A percentile compares a stretch with the other conserved stretches of the same genome.
Evolutionary conservation across 2,888 invertebrate species (phyloP).

Genomic region (Lamellibrachia satsuma): DNA sequence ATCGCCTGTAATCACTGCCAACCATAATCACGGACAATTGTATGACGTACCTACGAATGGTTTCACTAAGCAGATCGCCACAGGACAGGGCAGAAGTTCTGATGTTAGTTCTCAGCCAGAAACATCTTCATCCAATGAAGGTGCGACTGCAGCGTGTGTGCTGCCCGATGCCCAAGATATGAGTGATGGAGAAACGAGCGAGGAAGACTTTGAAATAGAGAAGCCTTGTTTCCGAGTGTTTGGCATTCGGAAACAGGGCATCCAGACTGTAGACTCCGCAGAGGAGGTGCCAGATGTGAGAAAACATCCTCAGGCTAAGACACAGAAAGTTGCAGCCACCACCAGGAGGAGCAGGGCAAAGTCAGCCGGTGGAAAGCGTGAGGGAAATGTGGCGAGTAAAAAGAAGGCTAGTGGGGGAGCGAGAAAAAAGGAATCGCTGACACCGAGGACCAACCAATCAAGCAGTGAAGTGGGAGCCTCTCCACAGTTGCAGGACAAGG

Average conservation of each 20-base stretch:
- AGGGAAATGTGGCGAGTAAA: background rate
- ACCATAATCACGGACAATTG: background rate
- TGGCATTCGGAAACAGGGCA: background rate
- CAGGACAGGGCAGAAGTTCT: background rate
- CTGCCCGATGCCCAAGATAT: background rate
- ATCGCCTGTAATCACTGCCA: background rate
- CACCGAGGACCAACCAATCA: background rate
- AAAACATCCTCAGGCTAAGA: background rate
- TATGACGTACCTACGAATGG: background rate
- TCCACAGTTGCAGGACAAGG: background rate
- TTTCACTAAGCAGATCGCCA: background rate
- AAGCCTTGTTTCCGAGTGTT: background rate
- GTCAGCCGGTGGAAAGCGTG: background rate
- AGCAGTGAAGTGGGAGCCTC: background rate
- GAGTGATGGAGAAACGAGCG: background rate
- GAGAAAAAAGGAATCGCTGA: background rate
- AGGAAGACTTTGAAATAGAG: constrained; percentile 10
- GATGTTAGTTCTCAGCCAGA: background rate
- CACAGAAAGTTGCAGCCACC: background rate
- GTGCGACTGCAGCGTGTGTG: background rate
- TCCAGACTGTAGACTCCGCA: background rate
- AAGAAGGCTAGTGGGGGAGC: background rate
- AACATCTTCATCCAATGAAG: background rate
- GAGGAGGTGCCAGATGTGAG: background rate
- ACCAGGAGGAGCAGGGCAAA: background rate